Conservation (phyloP, 1,140 invertebrate species). For the Venturia canescens region DNA sequence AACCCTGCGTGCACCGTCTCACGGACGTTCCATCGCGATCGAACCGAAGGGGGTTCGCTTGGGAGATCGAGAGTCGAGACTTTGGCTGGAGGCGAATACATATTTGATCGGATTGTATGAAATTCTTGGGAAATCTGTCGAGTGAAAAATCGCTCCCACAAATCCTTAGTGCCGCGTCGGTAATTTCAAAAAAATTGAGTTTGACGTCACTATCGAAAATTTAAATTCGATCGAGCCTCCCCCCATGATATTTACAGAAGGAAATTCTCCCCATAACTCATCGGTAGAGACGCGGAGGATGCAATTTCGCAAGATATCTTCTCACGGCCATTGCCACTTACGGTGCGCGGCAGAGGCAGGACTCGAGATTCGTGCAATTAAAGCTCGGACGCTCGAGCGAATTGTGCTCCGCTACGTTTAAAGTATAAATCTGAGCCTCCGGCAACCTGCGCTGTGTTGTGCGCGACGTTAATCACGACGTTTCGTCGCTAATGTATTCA, state of each 20-base stretch:
- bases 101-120: too few relatives aligned
- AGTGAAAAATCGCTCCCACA: too few relatives aligned
- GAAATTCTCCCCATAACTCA: too few relatives aligned
- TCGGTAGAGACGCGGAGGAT: not conserved
- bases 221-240: too few relatives aligned
- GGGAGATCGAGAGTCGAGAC: not conserved
- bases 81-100: too few relatives aligned
- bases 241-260: too few relatives aligned
- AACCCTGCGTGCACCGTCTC: constrained; percentile 14
- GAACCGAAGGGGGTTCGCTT: not conserved
- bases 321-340: constrained; percentile 47
- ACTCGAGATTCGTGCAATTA: constrained; percentile 10
- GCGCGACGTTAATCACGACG: constrained; percentile 62
- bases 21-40: not conserved
- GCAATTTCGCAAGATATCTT: constrained; percentile 44
- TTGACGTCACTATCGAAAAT: too few relatives aligned
- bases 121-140: too few relatives aligned
- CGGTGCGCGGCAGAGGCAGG: constrained; percentile 16
- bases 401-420: constrained; percentile 5
- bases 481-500: constrained; percentile 63
- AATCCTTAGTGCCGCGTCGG: too few relatives aligned
- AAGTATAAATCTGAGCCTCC: constrained; percentile 36
- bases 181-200: too few relatives aligned
- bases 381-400: not conserved
- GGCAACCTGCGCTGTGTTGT: constrained; percentile 44